phyloP scores from a whole-genome alignment of 2,888 invertebrate genomes.

The Acleris sparsana region DNA sequence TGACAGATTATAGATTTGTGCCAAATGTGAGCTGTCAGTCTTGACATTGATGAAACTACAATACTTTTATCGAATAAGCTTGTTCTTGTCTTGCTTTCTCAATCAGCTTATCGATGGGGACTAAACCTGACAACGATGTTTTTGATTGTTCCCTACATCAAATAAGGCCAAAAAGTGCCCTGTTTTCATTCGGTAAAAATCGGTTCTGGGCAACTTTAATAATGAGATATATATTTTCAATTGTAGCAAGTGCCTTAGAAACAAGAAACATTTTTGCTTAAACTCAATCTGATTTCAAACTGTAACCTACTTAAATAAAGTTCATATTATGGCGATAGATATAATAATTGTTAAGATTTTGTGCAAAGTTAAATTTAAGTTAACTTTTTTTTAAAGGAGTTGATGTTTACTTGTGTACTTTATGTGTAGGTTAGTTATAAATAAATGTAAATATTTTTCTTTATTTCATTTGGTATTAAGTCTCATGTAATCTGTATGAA shows the following conservation, averaged over 20 bases:
- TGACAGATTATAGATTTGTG: too few relatives aligned
- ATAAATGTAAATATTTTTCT: slow-evolving; percentile 23
- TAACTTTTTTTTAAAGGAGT: slow-evolving; percentile 9
- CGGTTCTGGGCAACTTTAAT: too few relatives aligned
- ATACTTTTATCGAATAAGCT: too few relatives aligned
- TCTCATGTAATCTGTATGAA: neutral
- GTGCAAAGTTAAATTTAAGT: slow-evolving; percentile 14
- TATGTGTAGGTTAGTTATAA: slow-evolving; percentile 20
- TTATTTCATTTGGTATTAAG: slow-evolving; percentile 4
- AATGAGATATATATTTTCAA: neutral
- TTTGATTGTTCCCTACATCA: too few relatives aligned
- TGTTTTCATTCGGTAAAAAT: too few relatives aligned
- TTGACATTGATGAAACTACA: too few relatives aligned
- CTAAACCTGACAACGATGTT: too few relatives aligned
- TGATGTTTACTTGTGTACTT: slow-evolving; percentile 27
- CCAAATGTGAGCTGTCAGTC: too few relatives aligned
- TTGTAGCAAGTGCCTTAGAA: slow-evolving; percentile 17
- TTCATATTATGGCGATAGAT: neutral
- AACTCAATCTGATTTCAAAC: neutral
- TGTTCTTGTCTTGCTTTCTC: too few relatives aligned
- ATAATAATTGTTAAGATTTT: slow-evolving; percentile 7
- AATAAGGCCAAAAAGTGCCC: too few relatives aligned
- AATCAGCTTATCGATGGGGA: too few relatives aligned
- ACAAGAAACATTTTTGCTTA: slow-evolving; percentile 3
- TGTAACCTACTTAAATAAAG: neutral